These are phyloP conservation scores for Drosophila hydei DNA, from an alignment of 1,140 invertebrate genomes.

Conservation along the genomic window DNA sequence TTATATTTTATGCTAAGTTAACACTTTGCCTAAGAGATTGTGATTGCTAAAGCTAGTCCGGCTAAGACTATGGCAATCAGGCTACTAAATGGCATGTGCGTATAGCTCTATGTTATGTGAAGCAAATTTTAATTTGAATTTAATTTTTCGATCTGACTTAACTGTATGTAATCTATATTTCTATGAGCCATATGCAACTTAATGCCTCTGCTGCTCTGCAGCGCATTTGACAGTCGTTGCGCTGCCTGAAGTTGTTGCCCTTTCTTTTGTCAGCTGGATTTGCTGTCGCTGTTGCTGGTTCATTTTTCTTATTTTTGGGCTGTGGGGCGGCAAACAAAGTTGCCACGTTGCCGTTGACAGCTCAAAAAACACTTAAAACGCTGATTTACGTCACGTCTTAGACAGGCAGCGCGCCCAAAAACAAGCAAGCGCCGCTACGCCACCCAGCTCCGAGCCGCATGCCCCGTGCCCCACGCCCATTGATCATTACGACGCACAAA, in stretches of 20 bases:
- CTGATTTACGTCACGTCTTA: conserved; percentile 75
- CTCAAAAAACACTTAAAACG: conserved; percentile 75
- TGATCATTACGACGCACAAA: conserved; percentile 73
- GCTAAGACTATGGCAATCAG: too few species aligned
- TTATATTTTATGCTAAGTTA: too few species aligned
- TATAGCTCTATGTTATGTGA: too few species aligned
- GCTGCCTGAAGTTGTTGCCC: background rate
- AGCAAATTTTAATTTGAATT: too few species aligned
- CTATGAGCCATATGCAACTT: too few species aligned
- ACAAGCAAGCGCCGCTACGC: background rate
- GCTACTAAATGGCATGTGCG: too few species aligned
- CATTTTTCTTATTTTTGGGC: conserved; percentile 41
- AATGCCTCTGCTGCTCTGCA: too few species aligned
- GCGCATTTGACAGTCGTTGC: conserved; percentile 12
- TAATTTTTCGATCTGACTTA: too few species aligned
- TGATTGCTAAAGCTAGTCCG: too few species aligned
- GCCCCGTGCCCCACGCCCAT: background rate
- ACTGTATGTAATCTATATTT: too few species aligned
- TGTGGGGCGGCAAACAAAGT: conserved; percentile 54
- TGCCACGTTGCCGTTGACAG: conserved; percentile 71
- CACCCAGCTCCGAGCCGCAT: background rate
- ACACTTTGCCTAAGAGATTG: too few species aligned
- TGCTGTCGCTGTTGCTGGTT: conserved; percentile 48
- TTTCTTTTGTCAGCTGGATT: conserved; percentile 28
- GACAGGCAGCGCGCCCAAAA: conserved; percentile 42